Evolutionary conservation across 2,797 vertebrate species (phyloP).

Genomic region (Hypotaenidia okinawae): DNA sequence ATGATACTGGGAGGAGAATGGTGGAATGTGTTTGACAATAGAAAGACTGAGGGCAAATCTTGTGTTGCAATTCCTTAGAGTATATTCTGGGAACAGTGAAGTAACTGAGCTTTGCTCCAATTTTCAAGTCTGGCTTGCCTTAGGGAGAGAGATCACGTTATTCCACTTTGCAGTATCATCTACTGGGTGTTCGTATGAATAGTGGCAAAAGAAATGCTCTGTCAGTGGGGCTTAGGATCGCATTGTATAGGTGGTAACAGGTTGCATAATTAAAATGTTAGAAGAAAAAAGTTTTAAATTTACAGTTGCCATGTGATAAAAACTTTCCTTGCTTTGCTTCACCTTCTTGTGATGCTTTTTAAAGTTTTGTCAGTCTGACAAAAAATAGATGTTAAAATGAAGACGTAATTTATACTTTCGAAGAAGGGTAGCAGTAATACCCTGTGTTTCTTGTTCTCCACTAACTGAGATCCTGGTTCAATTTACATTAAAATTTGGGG

Average conservation of each 20-base stretch:
- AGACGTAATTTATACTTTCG: background rate
- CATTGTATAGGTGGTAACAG: background rate
- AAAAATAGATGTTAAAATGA: constrained; percentile 28
- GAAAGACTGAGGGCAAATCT: background rate
- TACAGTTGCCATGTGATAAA: background rate
- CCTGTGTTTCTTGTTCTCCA: background rate
- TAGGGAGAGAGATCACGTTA: background rate
- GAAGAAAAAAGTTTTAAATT: background rate
- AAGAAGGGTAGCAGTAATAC: background rate
- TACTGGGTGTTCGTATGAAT: background rate
- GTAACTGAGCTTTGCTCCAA: background rate
- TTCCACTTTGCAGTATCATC: background rate
- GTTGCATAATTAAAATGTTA: background rate
- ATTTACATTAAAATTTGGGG: background rate
- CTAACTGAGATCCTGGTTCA: background rate
- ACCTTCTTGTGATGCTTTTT: background rate
- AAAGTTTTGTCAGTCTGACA: constrained; percentile 6
- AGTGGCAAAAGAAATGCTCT: background rate
- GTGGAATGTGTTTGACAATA: background rate
- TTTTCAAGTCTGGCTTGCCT: background rate
- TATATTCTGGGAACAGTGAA: constrained; percentile 28
- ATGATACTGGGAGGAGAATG: background rate
- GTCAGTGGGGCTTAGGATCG: background rate
- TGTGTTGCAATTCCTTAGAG: background rate
- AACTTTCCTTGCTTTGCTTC: background rate